phyloP scores from a whole-genome alignment of 2,888 invertebrate species.

The Orchesellides sinensis region DNA sequence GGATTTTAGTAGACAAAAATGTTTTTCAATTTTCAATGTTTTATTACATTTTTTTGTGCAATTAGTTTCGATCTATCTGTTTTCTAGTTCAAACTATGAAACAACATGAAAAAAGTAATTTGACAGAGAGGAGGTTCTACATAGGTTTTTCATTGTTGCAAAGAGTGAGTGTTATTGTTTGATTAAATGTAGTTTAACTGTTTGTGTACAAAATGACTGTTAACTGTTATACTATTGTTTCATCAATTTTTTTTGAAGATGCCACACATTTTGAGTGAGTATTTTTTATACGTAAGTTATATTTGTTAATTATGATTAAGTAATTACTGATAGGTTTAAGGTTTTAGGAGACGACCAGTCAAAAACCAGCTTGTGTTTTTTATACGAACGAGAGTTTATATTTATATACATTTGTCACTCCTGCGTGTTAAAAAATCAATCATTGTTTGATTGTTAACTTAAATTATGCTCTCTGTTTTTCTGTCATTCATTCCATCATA shows the following conservation, averaged over 20 bases:
- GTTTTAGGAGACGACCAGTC: constrained; percentile 56
- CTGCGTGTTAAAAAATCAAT: background rate
- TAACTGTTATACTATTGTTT: constrained; percentile 13
- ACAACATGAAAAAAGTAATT: background rate
- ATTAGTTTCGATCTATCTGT: constrained; percentile 58
- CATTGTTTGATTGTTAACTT: too few relatives aligned
- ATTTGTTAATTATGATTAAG: background rate
- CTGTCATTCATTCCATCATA: background rate
- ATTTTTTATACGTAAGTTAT: constrained; percentile 18
- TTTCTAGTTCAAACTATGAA: constrained; percentile 51
- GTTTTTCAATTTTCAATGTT: background rate
- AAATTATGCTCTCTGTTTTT: background rate
- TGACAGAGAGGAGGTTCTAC: background rate
- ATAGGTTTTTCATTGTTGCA: too few relatives aligned
- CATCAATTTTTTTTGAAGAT: constrained; percentile 32
- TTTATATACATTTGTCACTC: background rate
- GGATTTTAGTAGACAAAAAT: background rate
- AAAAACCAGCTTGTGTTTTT: constrained; percentile 64
- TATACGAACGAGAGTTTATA: background rate
- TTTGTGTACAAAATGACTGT: constrained; percentile 46
- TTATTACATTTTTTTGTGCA: constrained; percentile 40
- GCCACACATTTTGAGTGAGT: constrained; percentile 36
- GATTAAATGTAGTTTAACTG: constrained; percentile 5
- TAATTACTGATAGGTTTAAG: constrained; percentile 10
- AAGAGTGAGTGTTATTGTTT: background rate